Base-by-base conservation (phyloP, 2,113 vertebrate species). In the Marmota monax region DNA sequence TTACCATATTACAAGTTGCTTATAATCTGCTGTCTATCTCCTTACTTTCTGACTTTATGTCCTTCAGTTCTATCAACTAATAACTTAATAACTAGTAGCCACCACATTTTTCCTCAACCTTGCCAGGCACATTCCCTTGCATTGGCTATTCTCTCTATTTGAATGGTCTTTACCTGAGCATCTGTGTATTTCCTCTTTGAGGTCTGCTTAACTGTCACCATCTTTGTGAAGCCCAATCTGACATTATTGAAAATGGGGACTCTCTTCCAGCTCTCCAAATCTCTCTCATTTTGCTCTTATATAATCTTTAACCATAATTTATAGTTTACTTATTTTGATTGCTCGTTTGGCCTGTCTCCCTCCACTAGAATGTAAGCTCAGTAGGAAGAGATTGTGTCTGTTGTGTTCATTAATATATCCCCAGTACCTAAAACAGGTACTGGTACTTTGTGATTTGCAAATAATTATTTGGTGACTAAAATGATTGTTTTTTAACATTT, bases 401-500 rank as follows among this genome's bases (percentile, higher is more conserved):
- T 25, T 61, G 20, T 58, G 25, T 78, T 92, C 76, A 69, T 79
- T 69, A 37, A 84, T 69, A 1, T 42, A 72, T 56, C 42, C 18
- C 32, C 72, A 58, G n/a, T 27, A 14, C 39, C 80, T 45, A 58
- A 85, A 80, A 82, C 29, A 53, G 63, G 69, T 18, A 51, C 58
- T 76, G 45, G 16, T 25, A 39, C 56, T 84, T 72, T 76, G 22
- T 76, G 22, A 17, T 42, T 88, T 32, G 23, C 79, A 20, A 86
- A 1, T 93, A 82, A 77, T 83, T 73, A 91, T 63, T 72, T 45
- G 13, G 27, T 84, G 39, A 90, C 48, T 90, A 37, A 72, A 56
- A 34, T 51, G 29, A 84, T n/a, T 92, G 32, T 39, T 77, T 94
- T 93, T 82, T 39, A 45, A n/a, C 48, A 73, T 88, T 93, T 82